Evolutionary conservation across 2,888 invertebrate species (phyloP), one percentile per base, ranked within the genome.

Genomic region (Phortica magna): DNA sequence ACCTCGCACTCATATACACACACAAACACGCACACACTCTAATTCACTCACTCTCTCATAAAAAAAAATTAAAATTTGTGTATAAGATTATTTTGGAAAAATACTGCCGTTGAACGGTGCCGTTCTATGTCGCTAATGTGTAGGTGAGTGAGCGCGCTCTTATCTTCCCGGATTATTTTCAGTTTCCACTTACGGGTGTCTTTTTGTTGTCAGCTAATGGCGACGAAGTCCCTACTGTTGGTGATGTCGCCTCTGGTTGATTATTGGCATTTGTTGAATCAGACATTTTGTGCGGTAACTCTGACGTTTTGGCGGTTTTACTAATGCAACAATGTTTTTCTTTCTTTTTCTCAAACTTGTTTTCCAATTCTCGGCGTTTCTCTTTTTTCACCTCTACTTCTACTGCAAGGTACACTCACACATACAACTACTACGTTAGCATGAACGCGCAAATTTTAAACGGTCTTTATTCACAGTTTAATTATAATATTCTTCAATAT

Each of bases 171-270:
- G 48, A 65, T 48, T 31, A 48, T 7, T 48, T 74, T 19, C 31
- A 31, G 64, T 55, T 19, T 65, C 76, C 77, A 89, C 89, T 90
- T 88, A 90, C 90, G 79, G 90, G 89, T 78, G 90, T 88, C 79
- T 90, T 89, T 79, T 86, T 89, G 72, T 83, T 88, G 76, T 88
- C 89, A 76, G 79, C 80, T 72, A 83, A 73, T 77, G 73, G 77
- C 61, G 75, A 65, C 31, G 71, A 39, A 72, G 76, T 19, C 41
- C 74, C 17, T 70, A 77, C 67, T 61, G 17, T 64, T 73, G 73
- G 72, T 22, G 74, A 48, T 65, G 73, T 67, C 41, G 77, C 75
- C 68, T 89, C 85, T 76, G 83, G 81, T 73, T 83, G 84, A 73
- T 86, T 82, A 79, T 83, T 82, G 77, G 61, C 7, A 6, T 81